Evolutionary conservation across 1,140 invertebrate species (phyloP), one percentile per base, ranked within the genome.

Genomic region (Lasioglossum albipes): DNA sequence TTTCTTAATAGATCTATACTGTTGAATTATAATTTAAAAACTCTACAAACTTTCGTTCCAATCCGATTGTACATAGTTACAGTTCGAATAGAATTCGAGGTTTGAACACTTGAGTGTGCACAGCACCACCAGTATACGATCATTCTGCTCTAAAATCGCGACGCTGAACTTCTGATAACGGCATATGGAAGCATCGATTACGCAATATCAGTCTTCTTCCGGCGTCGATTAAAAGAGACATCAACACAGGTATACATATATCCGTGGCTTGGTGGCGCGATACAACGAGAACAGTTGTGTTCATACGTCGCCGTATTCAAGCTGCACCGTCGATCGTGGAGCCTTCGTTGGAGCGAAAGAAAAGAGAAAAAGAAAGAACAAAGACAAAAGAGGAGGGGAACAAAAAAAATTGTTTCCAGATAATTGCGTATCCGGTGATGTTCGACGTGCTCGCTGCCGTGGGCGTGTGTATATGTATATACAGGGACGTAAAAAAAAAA

Each of bases 401-500:
- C 7, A 41, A 41, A 59, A 57, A 77, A 62, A 49, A 62, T 22
- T 16, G 42, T n/a, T 13, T 36, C 2, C n/a, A 18, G 31, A 65
- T 73, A 74, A 74, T 74, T 74, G 41, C 52, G 73, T 10, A 36
- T 66, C 52, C 13, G 65, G 62, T 42, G 41, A 12, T 66, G 65
- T 66, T 74, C 18, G 57, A 31, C 13, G 18, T 7, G 18, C 13
- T 18, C 31, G 41, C 49, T n/a, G 13, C 42, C 31, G 16, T 62
- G 52, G 77, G 62, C 70, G 62, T 4, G 66, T 62, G 69, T 69
- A 31, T 66, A 6, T 54, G 12, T 59, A 68, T 36, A 42, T 64
- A 68, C 41, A 83, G 83, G 68, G 72, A 81, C 75, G 54, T 75
- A 84, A 88, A 52, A 87, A 81, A 81, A 54, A n/a, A 2, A 59